Evolutionary conservation across 2,888 invertebrate species (phyloP).

Genomic region (Aleiodes leptofemur): DNA sequence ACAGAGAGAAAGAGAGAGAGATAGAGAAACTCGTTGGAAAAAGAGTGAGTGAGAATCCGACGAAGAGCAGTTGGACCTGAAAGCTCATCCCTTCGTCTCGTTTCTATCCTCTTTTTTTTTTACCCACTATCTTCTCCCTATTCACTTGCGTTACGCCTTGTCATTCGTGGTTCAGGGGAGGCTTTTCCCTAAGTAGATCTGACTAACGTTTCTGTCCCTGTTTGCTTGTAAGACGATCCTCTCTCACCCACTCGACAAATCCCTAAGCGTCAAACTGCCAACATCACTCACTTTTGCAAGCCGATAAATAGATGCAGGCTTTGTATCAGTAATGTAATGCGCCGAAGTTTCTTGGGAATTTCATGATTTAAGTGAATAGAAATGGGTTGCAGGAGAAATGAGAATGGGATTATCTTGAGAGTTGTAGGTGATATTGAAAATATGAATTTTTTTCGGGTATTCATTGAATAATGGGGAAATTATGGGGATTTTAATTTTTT

Average conservation of each 20-base stretch:
- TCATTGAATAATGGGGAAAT: no score
- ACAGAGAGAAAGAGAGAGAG: constrained; percentile 12
- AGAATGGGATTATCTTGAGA: no score
- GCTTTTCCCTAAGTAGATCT: constrained; percentile 68
- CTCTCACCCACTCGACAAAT: constrained; percentile 33
- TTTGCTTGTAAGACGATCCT: constrained; percentile 46
- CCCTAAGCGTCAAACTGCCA: constrained; percentile 28
- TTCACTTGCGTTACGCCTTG: constrained; percentile 47
- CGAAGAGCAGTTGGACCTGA: constrained; percentile 22
- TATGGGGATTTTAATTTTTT: no score
- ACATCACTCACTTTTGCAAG: constrained; percentile 40
- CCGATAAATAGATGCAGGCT: constrained; percentile 27
- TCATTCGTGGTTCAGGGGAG: constrained; percentile 57
- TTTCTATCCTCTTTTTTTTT: constrained; percentile 57
- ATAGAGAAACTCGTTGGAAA: neutral
- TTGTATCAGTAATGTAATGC: constrained; percentile 19
- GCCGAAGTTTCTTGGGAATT: no score
- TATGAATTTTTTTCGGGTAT: no score
- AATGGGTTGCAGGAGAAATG: no score
- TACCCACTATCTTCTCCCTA: constrained; percentile 31
- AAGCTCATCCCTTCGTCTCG: constrained; percentile 1
- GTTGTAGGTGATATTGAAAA: no score
- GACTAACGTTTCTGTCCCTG: constrained; percentile 54
- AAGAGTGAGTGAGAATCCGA: constrained; percentile 33
- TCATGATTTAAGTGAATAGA: no score